Base-by-base conservation (phyloP, 2,888 invertebrate species). In the Kryphioiulus occultus region DNA sequence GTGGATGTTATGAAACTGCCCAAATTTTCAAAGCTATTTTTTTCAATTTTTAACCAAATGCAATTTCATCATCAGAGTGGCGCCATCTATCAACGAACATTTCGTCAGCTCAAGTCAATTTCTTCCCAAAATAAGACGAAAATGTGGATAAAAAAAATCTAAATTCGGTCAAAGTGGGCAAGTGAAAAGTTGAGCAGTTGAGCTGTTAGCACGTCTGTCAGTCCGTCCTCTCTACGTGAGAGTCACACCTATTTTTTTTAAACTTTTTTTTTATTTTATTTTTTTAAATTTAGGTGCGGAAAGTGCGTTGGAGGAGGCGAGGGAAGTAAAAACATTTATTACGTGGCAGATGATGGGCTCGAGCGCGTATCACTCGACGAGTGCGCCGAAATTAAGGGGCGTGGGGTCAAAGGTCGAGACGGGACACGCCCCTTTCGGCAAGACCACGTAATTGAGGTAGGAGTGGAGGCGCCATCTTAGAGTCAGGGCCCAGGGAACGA, bases 281-380 rank as follows among this genome's bases (percentile, higher is more conserved):
- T 47, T 22, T 22, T 22, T 7, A 22, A 22, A 22, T 59, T 59
- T 59, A 59, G 59, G 59, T 59, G 59, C 59, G 59, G 59, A 59
- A 59, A 59, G n/a, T 59, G 59, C 59, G 59, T 59, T 59, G 59
- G 59, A 59, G 59, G 59, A 59, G 59, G 59, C n/a, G 39, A 9
- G 59, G 22, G 59, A 59, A 59, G n/a, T 22, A 5, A 22, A 59
- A 59, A 59, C 59, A 22, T 47, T 47, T 47, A 47, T 47, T 5
- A 47, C 10, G 15, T 5, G 47, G 47, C 59, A 10, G 59, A 59
- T 53, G 59, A 59, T n/a, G 59, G 59, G 59, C 4, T 22, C n/a
- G 22, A 59, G 59, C 53, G 53, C 17, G 53, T 53, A 59, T 15
- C 15, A 47, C 47, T 47, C 47, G 47, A 47, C 47, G 17, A 47